Conservation (phyloP, 2,113 vertebrate species). For the Onychorhynchus coronatus region DNA sequence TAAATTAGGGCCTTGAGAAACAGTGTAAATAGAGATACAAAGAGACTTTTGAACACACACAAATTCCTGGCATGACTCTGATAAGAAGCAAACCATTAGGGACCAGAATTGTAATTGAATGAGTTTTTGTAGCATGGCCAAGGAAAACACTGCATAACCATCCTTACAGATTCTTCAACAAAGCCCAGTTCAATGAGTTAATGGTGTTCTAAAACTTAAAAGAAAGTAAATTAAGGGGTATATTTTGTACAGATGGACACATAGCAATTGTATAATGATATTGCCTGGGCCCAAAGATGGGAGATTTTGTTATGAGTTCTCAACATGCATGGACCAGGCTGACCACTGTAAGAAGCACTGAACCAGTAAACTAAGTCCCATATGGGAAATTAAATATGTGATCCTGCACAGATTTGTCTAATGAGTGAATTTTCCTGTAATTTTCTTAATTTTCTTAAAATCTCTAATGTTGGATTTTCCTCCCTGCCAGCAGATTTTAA, state of each 20-base stretch:
- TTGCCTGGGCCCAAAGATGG: not conserved
- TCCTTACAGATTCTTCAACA: not conserved
- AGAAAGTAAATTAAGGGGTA: not conserved
- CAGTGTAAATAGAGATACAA: not conserved
- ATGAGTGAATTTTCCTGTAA: not conserved
- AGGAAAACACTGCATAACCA: not conserved
- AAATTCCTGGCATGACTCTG: conserved; percentile 29
- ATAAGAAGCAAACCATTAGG: not conserved
- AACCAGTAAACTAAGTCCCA: not conserved
- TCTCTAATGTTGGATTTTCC: fast-evolving
- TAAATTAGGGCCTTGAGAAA: not conserved
- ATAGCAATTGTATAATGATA: not conserved
- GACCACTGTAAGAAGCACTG: not conserved
- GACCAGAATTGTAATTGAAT: not conserved
- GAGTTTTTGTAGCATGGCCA: not conserved
- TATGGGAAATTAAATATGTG: not conserved
- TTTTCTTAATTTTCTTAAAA: not conserved
- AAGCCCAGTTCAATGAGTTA: not conserved
- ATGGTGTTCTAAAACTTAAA: not conserved
- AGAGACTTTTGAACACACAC: conserved; percentile 5
- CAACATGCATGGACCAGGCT: not conserved
- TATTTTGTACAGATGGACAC: not conserved
- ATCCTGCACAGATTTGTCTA: not conserved
- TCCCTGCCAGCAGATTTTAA: not conserved
- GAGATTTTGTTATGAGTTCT: not conserved